Conservation (phyloP, 2,113 vertebrate species). For the Gymnarchus niloticus region DNA sequence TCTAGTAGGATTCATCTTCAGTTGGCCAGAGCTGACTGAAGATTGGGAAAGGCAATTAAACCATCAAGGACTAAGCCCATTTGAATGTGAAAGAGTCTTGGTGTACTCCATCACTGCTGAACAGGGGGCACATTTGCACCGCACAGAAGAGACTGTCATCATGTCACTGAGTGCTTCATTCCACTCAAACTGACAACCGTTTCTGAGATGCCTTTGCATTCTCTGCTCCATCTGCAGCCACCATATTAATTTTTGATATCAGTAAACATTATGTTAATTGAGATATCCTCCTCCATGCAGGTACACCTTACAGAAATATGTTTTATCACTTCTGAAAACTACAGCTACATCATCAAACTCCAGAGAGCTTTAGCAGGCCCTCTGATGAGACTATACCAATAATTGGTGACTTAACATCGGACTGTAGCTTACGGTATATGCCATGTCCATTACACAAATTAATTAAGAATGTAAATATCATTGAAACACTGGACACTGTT, state of each 20-base stretch:
- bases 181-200: not conserved
- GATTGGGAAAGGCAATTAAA: not conserved
- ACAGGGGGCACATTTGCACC: not conserved
- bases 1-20: not conserved
- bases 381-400: not conserved
- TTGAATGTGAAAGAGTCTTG: not conserved
- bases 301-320: not conserved
- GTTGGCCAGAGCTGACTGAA: not conserved
- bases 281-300: not conserved
- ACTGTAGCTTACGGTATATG: not conserved
- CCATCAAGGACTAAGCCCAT: not conserved
- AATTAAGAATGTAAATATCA: not conserved
- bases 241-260: not conserved
- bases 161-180: not conserved
- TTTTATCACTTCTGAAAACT: not conserved
- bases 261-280: not conserved
- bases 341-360: not conserved
- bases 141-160: not conserved
- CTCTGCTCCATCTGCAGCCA: not conserved
- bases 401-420: not conserved
- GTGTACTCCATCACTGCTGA: not conserved
- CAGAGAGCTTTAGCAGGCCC: not conserved
- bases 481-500: not conserved
- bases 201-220: not conserved
- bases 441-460: not conserved